Evolutionary conservation across 2,113 vertebrate genomes (phyloP).

Genomic region (Rhipidura dahli): DNA sequence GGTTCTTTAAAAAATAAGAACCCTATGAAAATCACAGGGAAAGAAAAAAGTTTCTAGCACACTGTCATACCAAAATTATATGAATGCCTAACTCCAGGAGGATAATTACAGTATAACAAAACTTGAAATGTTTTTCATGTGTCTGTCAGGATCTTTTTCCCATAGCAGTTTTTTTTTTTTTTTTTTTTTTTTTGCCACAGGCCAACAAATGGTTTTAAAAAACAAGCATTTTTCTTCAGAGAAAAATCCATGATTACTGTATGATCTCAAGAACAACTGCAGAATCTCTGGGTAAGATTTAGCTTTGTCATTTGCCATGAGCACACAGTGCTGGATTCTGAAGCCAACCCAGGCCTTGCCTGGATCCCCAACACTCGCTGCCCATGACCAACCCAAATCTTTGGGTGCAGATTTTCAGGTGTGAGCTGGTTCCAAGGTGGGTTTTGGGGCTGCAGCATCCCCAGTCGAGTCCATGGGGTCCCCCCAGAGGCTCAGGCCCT

Average conservation of each 20-base stretch:
- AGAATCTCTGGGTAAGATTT: neutral
- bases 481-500: neutral
- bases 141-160: slow-evolving; percentile 47
- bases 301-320: neutral
- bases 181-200: neutral
- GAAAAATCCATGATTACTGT: neutral
- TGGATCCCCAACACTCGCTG: neutral
- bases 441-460: neutral
- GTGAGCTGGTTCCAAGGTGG: neutral
- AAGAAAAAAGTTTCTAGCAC: neutral
- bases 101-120: slow-evolving; percentile 51
- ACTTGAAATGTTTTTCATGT: slow-evolving; percentile 41
- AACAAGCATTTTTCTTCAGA: slow-evolving; percentile 8
- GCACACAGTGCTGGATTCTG: fast-evolving
- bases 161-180: neutral
- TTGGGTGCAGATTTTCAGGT: neutral
- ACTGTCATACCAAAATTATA: slow-evolving; percentile 20
- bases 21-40: slow-evolving; percentile 1
- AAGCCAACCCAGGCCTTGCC: neutral
- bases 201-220: neutral
- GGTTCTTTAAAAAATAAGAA: neutral
- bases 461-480: neutral
- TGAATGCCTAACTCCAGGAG: neutral
- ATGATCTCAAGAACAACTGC: neutral
- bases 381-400: neutral